Percentiles rank a stretch among this genome's conserved stretches.
These are phyloP conservation scores for Platyscapa corneri DNA, from an alignment of 1,140 invertebrate genomes.

Conservation along the genomic window DNA sequence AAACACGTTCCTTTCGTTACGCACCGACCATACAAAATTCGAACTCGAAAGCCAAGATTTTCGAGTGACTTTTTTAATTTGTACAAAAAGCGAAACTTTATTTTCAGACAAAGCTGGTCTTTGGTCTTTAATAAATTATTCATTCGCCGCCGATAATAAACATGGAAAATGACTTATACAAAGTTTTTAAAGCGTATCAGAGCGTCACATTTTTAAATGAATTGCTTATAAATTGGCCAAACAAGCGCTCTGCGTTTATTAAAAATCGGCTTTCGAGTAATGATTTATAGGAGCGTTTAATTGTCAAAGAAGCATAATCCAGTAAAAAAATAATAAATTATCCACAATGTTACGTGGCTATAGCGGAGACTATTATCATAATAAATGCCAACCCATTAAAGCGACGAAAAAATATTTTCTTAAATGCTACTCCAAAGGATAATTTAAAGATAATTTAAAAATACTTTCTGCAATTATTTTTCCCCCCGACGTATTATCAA, in stretches of 20 bases:
- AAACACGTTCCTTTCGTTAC: not conserved
- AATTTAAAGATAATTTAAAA: too few relatives aligned
- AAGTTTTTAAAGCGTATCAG: not conserved
- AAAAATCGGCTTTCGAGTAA: not conserved
- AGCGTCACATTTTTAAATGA: not conserved
- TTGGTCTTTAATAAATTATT: not conserved
- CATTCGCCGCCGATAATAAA: not conserved
- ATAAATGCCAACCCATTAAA: too few relatives aligned
- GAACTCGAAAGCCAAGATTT: too few relatives aligned
- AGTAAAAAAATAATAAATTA: too few relatives aligned
- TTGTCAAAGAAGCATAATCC: too few relatives aligned
- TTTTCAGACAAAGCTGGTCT: too few relatives aligned
- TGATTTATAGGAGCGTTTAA: too few relatives aligned
- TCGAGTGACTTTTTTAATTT: not conserved
- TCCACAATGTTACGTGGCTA: too few relatives aligned
- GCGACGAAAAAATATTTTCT: too few relatives aligned
- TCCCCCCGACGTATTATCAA: not conserved
- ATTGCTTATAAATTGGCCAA: not conserved
- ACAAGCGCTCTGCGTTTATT: not conserved
- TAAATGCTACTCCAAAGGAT: too few relatives aligned
- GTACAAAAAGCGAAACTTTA: not conserved
- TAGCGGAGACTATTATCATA: too few relatives aligned
- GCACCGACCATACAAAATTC: not conserved
- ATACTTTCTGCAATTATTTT: not conserved
- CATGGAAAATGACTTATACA: too few relatives aligned